phyloP scores from a whole-genome alignment of 2,797 vertebrate genomes.

The Vespertilio murinus region DNA sequence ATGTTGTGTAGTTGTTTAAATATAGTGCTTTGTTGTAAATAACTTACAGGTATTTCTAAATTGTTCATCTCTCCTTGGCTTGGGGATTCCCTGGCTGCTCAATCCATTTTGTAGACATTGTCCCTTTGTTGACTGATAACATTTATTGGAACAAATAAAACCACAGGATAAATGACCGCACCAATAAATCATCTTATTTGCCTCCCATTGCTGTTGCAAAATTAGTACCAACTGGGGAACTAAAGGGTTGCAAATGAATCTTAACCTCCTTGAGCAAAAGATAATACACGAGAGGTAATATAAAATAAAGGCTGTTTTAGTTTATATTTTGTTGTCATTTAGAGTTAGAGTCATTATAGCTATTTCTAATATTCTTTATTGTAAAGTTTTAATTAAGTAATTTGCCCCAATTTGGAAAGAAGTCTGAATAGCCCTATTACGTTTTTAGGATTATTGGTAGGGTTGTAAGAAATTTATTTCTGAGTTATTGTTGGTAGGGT shows the following conservation, averaged over 20 bases:
- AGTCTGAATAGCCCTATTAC: neutral
- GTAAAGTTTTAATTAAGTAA: constrained; percentile 1
- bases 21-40: neutral
- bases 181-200: neutral
- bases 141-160: constrained; percentile 6
- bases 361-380: neutral
- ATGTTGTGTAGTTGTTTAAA: neutral
- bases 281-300: neutral
- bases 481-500: neutral
- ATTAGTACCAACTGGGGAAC: neutral
- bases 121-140: neutral
- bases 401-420: neutral
- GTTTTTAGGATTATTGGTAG: neutral
- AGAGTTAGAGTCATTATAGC: neutral
- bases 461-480: neutral
- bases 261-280: neutral
- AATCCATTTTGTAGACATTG: neutral
- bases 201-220: neutral
- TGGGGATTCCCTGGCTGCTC: neutral
- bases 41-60: constrained; percentile 26
- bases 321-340: neutral
- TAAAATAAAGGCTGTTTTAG: neutral
- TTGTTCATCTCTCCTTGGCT: neutral
- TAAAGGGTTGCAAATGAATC: neutral
- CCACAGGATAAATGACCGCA: neutral